Evolutionary conservation across 2,888 invertebrate species (phyloP).

Genomic region (Stenolophus ochropezus): DNA sequence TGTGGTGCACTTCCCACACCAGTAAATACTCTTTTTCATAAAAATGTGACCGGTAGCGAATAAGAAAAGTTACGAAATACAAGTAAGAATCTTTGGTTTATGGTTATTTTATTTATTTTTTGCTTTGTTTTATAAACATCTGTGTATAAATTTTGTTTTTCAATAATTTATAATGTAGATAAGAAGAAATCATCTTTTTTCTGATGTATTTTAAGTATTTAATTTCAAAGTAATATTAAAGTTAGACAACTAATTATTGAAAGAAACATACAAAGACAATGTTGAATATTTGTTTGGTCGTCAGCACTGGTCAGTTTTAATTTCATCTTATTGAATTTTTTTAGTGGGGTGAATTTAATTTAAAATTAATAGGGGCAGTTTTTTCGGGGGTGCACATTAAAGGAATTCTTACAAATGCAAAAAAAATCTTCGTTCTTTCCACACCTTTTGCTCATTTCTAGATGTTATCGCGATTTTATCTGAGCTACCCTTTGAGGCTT

Average conservation of each 20-base stretch:
- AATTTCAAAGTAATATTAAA: background rate
- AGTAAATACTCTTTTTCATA: no score
- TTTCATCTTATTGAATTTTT: background rate
- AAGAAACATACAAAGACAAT: background rate
- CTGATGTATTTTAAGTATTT: no score
- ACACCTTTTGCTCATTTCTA: background rate
- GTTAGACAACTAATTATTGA: background rate
- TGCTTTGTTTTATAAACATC: no score
- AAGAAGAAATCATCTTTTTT: no score
- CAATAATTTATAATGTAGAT: no score
- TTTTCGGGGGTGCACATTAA: background rate
- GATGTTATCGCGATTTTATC: background rate
- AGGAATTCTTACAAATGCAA: background rate
- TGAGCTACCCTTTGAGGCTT: background rate
- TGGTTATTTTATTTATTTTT: no score
- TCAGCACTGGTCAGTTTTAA: background rate
- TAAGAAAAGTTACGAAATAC: no score
- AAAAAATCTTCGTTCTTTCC: background rate
- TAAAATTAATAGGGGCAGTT: conserved; percentile 6
- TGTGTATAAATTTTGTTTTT: no score
- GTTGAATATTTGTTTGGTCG: background rate
- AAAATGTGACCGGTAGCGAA: no score
- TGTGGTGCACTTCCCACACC: no score
- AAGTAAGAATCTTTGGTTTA: no score
- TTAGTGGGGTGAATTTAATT: background rate